Conservation (phyloP, 2,113 vertebrate genomes). For the Platichthys stellatus region DNA sequence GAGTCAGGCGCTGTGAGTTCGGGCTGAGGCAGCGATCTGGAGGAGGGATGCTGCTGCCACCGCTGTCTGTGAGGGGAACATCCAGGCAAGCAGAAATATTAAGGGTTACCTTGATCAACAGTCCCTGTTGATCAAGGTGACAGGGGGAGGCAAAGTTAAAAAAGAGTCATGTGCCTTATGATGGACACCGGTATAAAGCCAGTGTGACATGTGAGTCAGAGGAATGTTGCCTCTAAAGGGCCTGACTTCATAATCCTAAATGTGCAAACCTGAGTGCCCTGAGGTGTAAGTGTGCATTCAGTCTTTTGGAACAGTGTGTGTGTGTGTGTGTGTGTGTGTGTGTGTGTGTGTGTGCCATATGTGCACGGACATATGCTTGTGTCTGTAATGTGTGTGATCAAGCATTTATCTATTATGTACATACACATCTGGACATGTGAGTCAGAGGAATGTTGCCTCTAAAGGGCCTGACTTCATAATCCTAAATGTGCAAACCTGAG, state of each 20-base stretch:
- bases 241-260: slow-evolving; percentile 16
- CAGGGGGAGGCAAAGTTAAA: slow-evolving; percentile 3
- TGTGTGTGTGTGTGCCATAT: neutral
- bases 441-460: slow-evolving; percentile 55
- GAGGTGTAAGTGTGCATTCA: slow-evolving; percentile 18
- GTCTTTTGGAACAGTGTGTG: neutral
- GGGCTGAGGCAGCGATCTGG: slow-evolving; percentile 20
- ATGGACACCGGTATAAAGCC: slow-evolving; percentile 13
- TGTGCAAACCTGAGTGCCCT: slow-evolving; percentile 7
- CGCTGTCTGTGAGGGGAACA: slow-evolving; percentile 38
- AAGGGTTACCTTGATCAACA: no score
- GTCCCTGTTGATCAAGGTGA: slow-evolving; percentile 34
- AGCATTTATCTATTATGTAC: neutral
- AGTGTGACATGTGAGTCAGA: slow-evolving; percentile 38
- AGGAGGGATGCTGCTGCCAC: slow-evolving; percentile 28
- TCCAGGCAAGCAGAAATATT: slow-evolving; percentile 5
- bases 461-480: slow-evolving; percentile 17
- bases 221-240: slow-evolving; percentile 52
- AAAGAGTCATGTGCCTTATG: no score
- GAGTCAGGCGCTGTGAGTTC: slow-evolving; percentile 37
- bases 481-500: slow-evolving; percentile 14
- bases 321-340: neutral
- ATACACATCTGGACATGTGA: slow-evolving; percentile 16
- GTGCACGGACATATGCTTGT: neutral
- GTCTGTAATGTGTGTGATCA: neutral